Base-by-base conservation (phyloP, 2,888 invertebrate species). In the Eupithecia subfuscata region DNA sequence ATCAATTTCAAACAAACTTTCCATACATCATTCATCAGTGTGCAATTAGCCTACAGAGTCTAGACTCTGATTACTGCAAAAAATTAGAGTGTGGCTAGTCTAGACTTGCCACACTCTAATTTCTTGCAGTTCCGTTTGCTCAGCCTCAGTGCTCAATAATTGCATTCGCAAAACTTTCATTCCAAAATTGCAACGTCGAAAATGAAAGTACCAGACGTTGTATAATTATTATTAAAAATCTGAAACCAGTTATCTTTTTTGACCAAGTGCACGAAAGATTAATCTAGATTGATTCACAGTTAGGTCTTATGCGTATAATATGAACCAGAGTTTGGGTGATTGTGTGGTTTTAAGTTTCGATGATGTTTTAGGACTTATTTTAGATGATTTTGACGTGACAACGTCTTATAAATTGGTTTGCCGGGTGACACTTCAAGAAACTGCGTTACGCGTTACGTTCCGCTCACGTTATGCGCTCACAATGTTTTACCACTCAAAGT, bases 201-300 rank as follows among this genome's bases (percentile, higher is more conserved):
- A 64, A 34, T 64, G 64, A 64, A 64, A 64, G 64, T 64, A 34
- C 64, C 34, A 64, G 64, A 64, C 30, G 64, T 64, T 8, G 64
- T 30, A 12, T 64, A 64, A 64, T 64, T 64, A 64, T 22, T 25
- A 60, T 40, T 40, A 0, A 40, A 8, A 40, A 60, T 60, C 14
- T 25, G 25, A 18, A 34, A 34, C 34, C 18, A 16, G 30, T 34
- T 30, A 34, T 30, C 34, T 16, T 64, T 64, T 34, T 30, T 64
- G 16, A 34, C 64, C 16, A 16, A 64, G 52, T 9, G 12, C 25
- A 14, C 25, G 64, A 64, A 64, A 30, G 60, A 30, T 2, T 11
- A 22, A 22, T 56, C 56, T 56, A 56, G 56, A 56, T 56, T 18
- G 8, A 56, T 56, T 56, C 3, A 56, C 56, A 22, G 22, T 22